These are phyloP conservation scores for Pedetes capensis DNA, from an alignment of 2,113 vertebrate species.

Conservation along the genomic window DNA sequence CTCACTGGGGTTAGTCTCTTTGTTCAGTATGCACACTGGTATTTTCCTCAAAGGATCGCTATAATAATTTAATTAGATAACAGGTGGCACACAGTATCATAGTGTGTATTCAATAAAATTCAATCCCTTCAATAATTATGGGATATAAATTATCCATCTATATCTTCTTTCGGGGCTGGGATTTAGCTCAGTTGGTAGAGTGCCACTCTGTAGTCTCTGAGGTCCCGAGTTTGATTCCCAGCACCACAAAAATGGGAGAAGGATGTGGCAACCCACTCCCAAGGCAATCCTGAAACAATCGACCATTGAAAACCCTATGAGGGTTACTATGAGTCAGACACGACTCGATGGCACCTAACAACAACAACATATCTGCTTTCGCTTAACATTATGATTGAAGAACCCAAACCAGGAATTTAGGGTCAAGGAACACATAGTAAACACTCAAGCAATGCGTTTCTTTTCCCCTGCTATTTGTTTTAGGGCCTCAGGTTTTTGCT, in stretches of 20 bases:
- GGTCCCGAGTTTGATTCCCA: no score
- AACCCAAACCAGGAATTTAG: neutral
- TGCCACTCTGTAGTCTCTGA: no score
- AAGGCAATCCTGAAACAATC: no score
- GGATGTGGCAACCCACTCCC: no score
- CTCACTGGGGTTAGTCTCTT: neutral
- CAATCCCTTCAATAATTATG: neutral
- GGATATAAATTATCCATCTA: neutral
- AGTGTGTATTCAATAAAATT: slow-evolving; percentile 21
- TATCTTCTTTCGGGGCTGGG: slow-evolving; percentile 18
- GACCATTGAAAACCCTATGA: no score
- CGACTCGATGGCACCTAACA: no score
- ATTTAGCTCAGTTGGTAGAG: no score
- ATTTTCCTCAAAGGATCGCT: neutral
- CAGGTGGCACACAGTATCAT: neutral
- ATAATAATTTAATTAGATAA: neutral
- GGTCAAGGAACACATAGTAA: neutral
- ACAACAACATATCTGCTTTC: no score
- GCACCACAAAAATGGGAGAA: no score
- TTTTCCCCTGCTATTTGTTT: neutral
- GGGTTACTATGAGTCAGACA: no score
- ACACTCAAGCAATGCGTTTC: neutral
- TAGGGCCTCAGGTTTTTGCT: neutral
- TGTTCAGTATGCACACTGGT: neutral
- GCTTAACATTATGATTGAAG: neutral